Conservation (phyloP, 1,140 invertebrate species). For the Orussus abietinus region DNA sequence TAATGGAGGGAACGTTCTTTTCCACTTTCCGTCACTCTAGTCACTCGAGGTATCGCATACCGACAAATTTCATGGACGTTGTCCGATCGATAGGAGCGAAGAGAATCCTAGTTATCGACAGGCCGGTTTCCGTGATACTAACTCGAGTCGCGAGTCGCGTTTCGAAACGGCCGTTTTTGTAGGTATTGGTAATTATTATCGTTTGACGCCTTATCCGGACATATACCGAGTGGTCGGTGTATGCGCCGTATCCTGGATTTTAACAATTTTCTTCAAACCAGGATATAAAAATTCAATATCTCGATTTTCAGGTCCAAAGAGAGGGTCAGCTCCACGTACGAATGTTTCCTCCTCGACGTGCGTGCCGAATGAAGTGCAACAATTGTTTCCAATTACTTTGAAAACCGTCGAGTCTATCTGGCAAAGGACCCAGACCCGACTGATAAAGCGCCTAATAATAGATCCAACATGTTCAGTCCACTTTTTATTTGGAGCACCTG, state of each 20-base stretch:
- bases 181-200: conserved; percentile 44
- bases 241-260: not conserved
- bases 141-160: conserved; percentile 11
- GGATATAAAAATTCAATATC: too few relatives aligned
- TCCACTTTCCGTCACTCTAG: too few relatives aligned
- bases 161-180: conserved; percentile 13
- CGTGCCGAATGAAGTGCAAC: not conserved
- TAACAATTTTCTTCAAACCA: conserved; percentile 16
- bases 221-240: conserved; percentile 15
- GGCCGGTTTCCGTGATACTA: conserved; percentile 34
- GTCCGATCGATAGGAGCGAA: not conserved
- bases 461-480: too few relatives aligned
- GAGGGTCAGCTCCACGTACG: conserved; percentile 3
- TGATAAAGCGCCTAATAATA: too few relatives aligned
- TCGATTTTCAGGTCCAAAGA: too few relatives aligned
- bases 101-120: conserved; percentile 27
- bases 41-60: not conserved
- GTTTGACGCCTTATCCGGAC: conserved; percentile 36
- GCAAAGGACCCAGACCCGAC: too few relatives aligned
- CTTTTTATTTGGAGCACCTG: too few relatives aligned
- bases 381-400: conserved; percentile 8
- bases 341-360: not conserved
- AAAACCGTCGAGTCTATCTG: too few relatives aligned
- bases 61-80: not conserved
- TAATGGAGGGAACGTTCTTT: too few relatives aligned